phyloP scores from a whole-genome alignment of 2,797 vertebrate genomes.

The Botia kubotai region DNA sequence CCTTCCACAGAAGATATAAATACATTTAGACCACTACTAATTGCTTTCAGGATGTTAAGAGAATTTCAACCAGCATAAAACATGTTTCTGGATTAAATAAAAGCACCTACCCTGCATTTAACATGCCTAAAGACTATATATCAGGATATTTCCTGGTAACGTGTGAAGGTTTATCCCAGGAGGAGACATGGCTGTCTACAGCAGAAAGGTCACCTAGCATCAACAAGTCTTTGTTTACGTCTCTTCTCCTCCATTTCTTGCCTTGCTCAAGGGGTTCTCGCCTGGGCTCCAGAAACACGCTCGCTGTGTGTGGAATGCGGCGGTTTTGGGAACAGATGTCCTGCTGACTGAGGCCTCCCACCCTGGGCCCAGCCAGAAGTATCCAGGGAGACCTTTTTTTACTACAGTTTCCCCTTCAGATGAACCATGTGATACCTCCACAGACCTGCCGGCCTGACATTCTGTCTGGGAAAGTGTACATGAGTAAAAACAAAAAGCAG shows the following conservation, averaged over 20 bases:
- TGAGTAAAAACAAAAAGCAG: slow-evolving; percentile 21
- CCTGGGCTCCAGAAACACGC: slow-evolving; percentile 30
- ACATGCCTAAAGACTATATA: neutral
- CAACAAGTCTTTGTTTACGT: neutral
- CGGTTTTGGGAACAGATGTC: slow-evolving; percentile 64
- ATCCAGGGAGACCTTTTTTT: slow-evolving; percentile 63
- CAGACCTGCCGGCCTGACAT: slow-evolving; percentile 59
- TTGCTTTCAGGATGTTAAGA: no score
- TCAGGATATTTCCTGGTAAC: neutral
- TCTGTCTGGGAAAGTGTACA: slow-evolving; percentile 61
- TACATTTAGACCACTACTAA: no score
- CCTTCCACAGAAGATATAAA: no score
- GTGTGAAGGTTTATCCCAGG: neutral
- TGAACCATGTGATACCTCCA: slow-evolving; percentile 74
- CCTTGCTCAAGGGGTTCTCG: slow-evolving; percentile 22
- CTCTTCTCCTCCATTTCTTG: slow-evolving; percentile 47
- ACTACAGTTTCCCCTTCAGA: slow-evolving; percentile 75
- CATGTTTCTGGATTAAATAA: no score
- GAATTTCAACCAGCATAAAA: no score
- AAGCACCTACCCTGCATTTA: neutral
- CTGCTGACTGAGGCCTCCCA: slow-evolving; percentile 41
- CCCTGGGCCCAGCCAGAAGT: slow-evolving; percentile 51
- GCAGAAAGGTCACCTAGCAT: neutral
- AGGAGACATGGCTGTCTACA: neutral
- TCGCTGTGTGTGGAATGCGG: slow-evolving; percentile 58